phyloP scores from a whole-genome alignment of 2,113 vertebrate species.

The Urocynchramus pylzowi region DNA sequence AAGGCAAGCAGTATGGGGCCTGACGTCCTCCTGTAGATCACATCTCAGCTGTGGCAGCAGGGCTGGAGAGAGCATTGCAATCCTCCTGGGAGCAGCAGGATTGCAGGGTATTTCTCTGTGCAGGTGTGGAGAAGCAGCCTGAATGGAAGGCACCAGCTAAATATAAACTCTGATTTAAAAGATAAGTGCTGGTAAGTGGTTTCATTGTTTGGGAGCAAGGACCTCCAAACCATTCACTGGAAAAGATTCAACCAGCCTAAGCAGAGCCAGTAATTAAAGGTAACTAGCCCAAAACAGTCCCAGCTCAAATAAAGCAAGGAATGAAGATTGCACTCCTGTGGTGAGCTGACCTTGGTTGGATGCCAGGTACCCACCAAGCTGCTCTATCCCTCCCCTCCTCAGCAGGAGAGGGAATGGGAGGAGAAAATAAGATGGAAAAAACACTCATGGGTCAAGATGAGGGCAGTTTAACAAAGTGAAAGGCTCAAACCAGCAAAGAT shows the following conservation, averaged over 20 bases:
- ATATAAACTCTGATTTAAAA: neutral
- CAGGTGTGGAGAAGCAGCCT: neutral
- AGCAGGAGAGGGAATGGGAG: neutral
- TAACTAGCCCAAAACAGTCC: neutral
- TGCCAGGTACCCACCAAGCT: neutral
- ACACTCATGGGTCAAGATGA: neutral
- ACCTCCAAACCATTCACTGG: neutral
- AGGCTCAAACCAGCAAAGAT: neutral
- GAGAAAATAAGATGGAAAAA: neutral
- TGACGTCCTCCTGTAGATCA: neutral
- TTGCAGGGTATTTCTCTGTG: neutral
- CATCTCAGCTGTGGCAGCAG: neutral
- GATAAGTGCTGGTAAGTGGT: neutral
- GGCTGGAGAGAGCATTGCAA: neutral
- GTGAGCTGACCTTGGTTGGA: neutral
- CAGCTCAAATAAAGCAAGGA: neutral
- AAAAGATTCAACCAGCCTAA: neutral
- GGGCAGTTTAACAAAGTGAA: neutral
- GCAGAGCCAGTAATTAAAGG: conserved; percentile 19
- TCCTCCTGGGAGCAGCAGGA: neutral
- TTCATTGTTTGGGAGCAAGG: neutral
- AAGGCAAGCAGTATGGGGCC: neutral
- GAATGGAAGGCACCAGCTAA: neutral
- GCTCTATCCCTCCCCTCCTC: neutral
- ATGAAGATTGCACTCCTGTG: neutral